Percentiles rank a stretch among this genome's conserved stretches.
Evolutionary conservation across 2,797 vertebrate genomes (phyloP).

Genomic region (Chaetodon trifasciatus): DNA sequence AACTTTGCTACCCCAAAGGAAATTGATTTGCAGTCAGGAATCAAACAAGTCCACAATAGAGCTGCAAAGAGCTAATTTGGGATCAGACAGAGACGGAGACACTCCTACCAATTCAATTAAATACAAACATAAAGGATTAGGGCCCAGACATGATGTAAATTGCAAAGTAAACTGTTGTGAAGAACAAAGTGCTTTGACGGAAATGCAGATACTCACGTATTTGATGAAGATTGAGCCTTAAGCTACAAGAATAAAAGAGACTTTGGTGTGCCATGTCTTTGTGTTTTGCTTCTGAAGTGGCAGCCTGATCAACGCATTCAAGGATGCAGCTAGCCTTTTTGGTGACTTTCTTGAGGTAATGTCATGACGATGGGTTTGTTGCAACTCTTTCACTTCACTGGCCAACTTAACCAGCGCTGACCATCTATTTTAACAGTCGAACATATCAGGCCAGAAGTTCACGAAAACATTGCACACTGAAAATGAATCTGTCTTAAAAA

Average conservation of each 20-base stretch:
- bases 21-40: constrained; percentile 56
- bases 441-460: neutral
- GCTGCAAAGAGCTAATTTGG: constrained; percentile 35
- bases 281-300: constrained; percentile 10
- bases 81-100: constrained; percentile 42
- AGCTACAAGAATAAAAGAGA: constrained; percentile 1
- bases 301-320: constrained; percentile 2
- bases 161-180: constrained; percentile 28
- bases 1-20: constrained; percentile 54
- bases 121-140: constrained; percentile 49
- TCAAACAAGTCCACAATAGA: constrained; percentile 34
- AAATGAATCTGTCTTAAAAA: neutral
- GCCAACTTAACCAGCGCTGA: neutral
- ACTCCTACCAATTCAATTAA: constrained; percentile 34
- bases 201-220: constrained; percentile 18
- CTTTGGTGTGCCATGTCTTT: neutral
- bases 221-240: constrained; percentile 18
- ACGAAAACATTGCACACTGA: neutral
- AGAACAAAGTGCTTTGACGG: constrained; percentile 21
- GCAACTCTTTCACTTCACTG: neutral
- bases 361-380: neutral
- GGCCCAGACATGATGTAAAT: constrained; percentile 30
- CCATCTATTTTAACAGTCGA: neutral
- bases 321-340: neutral
- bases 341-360: constrained; percentile 14